Evolutionary conservation across 2,113 vertebrate species (phyloP).

Genomic region (Rhynchomys soricoides): DNA sequence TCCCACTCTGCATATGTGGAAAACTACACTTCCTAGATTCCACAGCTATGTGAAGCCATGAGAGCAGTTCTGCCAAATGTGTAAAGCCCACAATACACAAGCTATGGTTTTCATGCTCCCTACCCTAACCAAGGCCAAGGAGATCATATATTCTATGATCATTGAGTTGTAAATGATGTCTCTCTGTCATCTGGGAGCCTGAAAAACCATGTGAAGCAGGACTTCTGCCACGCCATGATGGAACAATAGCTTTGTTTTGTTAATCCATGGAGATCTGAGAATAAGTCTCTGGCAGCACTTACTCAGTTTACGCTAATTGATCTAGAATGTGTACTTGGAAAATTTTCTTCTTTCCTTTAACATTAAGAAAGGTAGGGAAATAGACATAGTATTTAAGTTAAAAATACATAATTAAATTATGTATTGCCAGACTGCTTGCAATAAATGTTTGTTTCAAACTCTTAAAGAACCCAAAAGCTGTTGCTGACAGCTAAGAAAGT

Average conservation of each 20-base stretch:
- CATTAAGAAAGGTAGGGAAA: not conserved
- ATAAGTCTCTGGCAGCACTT: not conserved
- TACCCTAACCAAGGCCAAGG: not conserved
- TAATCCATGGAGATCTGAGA: constrained; percentile 4
- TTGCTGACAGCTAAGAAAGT: not conserved
- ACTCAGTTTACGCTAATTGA: not conserved
- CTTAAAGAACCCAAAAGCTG: constrained; percentile 25
- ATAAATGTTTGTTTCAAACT: constrained; percentile 36
- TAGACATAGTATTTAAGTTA: constrained; percentile 11
- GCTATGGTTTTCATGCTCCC: not conserved
- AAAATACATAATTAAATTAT: constrained; percentile 8
- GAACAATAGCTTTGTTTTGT: not conserved
- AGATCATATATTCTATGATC: not conserved
- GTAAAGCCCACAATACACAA: not conserved
- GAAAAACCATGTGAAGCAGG: not conserved
- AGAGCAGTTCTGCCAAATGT: not conserved
- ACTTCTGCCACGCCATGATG: not conserved
- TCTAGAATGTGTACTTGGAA: not conserved
- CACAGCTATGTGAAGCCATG: not conserved
- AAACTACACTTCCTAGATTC: not conserved
- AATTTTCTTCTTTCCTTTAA: not conserved
- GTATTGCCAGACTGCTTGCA: not conserved
- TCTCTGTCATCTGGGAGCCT: not conserved
- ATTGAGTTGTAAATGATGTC: not conserved
- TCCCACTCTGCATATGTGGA: not conserved